Conservation (phyloP, 1,140 invertebrate species). For the Gryon sp. region DNA sequence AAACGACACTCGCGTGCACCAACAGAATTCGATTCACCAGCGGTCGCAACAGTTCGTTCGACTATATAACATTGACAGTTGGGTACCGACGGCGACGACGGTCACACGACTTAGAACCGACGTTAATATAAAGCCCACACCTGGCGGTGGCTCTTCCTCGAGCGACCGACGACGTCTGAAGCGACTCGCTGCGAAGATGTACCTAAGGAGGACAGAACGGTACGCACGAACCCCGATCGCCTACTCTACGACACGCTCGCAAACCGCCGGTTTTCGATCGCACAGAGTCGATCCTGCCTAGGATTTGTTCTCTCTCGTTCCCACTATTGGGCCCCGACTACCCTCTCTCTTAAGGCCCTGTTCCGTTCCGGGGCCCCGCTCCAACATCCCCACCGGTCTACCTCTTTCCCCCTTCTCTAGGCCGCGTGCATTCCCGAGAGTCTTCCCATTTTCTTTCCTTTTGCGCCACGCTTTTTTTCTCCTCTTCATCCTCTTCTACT, state of each 20-base stretch:
- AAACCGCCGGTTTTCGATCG: conserved; percentile 74
- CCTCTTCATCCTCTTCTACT: conserved; percentile 4
- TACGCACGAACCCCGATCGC: conserved; percentile 78
- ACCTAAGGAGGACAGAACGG: conserved; percentile 80
- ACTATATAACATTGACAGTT: conserved; percentile 49
- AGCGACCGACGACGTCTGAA: conserved; percentile 77
- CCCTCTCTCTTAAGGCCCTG: conserved; percentile 57
- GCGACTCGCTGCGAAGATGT: conserved; percentile 68
- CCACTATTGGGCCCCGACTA: conserved; percentile 58
- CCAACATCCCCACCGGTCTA: conserved; percentile 31
- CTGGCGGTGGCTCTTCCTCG: conserved; percentile 76
- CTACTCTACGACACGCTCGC: conserved; percentile 76
- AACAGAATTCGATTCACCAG: conserved; percentile 23
- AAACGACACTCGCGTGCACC: conserved; percentile 53
- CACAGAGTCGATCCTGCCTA: conserved; percentile 55
- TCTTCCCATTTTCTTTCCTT: conserved; percentile 60
- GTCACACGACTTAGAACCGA: conserved; percentile 38
- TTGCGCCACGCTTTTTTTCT: conserved; percentile 41
- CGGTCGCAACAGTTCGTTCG: conserved; percentile 35
- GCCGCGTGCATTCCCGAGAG: conserved; percentile 37
- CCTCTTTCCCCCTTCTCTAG: conserved; percentile 50
- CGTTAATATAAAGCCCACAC: conserved; percentile 62
- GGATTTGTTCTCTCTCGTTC: conserved; percentile 59
- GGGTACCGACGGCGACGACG: conserved; percentile 35
- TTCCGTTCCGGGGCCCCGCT: conserved; percentile 51